Base-by-base conservation (phyloP, 2,888 invertebrate species). In the Drosophila helvetica region DNA sequence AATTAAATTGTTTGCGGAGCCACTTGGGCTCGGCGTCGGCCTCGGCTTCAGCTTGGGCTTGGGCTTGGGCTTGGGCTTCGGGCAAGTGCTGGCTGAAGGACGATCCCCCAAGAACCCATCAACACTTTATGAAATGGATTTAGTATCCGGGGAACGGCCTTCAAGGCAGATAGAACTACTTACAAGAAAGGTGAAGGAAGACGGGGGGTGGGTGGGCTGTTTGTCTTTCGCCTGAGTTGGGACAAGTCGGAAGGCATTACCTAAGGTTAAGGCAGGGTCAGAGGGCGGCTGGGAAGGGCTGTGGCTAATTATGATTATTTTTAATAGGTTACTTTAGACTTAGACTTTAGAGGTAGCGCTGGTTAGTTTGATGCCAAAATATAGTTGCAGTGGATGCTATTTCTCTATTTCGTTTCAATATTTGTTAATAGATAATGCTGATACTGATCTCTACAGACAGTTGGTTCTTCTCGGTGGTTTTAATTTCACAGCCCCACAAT, bases 1-100 rank as follows among this genome's bases (percentile, higher is more conserved):
- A 82, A 82, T 82, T 82, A 82, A 82, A 82, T 85, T 82, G 82
- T 85, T 85, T 76, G 79, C 74, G 72, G 57, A 52, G 57, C 48
- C 38, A 38, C 38, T 38, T 38, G 38, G 38, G 1, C 30, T 10
- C 8, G 9, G 30, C 1, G 15, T 15, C 6, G 38, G 15, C 15
- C 8, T 9, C 27, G 22, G 33, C 4, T 10, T 12, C 8, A n/a
- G n/a, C n/a, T n/a, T n/a, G 9, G 30, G 30, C 9, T 50, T 9
- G 0, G 30, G 30, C 3, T n/a, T 12, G 9, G 30, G 30, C 9
- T 50, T 9, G 0, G 30, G 30, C 3, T n/a, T 12, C 15, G 12
- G n/a, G n/a, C 5, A 50, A 25, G 18, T 38, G 19, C 15, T 8
- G 53, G 19, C 53, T n/a, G 42, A 9, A n/a, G 46, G 46, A 38